phyloP scores from a whole-genome alignment of 2,797 vertebrate species.

The Argya squamiceps region DNA sequence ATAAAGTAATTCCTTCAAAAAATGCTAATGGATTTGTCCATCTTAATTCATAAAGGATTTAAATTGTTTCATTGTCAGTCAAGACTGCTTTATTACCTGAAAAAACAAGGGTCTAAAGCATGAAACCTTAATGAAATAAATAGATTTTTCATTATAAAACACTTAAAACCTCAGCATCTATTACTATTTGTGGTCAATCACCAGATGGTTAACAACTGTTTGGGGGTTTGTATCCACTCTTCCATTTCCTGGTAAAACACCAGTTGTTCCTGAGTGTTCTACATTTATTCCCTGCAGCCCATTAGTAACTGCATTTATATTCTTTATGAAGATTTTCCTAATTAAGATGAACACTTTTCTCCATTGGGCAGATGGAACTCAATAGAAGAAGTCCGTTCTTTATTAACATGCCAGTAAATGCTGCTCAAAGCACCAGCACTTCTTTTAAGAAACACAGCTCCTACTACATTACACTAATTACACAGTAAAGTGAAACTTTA shows the following conservation, averaged over 20 bases:
- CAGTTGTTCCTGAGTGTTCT: conserved; percentile 15
- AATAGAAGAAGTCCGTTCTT: conserved; percentile 57
- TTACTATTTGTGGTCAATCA: conserved; percentile 50
- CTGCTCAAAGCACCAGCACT: conserved; percentile 38
- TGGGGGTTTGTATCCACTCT: conserved; percentile 39
- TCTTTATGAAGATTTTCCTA: conserved; percentile 72
- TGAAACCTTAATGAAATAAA: conserved; percentile 70
- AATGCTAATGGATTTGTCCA: conserved; percentile 31
- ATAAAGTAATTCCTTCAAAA: conserved; percentile 25
- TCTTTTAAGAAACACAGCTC: conserved; percentile 9
- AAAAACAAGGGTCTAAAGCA: conserved; percentile 33
- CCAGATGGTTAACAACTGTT: conserved; percentile 31
- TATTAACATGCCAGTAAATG: conserved; percentile 46
- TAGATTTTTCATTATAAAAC: conserved; percentile 74
- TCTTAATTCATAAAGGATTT: conserved; percentile 45
- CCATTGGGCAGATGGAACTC: conserved; percentile 71
- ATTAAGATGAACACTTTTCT: conserved; percentile 73
- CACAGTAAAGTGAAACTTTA: conserved; percentile 49
- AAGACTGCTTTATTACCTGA: conserved; percentile 43
- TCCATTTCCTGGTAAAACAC: conserved; percentile 38
- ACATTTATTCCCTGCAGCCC: conserved; percentile 40
- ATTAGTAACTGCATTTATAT: conserved; percentile 48
- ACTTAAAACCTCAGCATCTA: conserved; percentile 52
- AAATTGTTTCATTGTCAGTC: conserved; percentile 42
- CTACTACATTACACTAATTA: conserved; percentile 38